Evolutionary conservation across 1,140 invertebrate genomes (phyloP).

Genomic region (Pseudomyrmex gracilis): DNA sequence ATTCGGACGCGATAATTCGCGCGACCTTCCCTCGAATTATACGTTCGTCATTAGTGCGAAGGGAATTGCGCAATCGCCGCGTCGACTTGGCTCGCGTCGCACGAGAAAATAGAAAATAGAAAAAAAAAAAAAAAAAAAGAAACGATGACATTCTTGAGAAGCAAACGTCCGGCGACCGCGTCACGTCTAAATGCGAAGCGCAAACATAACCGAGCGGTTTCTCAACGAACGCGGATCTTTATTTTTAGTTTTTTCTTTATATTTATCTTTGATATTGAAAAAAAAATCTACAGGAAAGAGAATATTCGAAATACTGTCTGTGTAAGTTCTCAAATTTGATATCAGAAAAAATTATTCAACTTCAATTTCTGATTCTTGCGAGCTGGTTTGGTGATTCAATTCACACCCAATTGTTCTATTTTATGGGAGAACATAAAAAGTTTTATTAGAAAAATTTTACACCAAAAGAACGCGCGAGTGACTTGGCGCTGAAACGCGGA

Average conservation of each 20-base stretch:
- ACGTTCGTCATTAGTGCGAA: neutral
- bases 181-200: neutral
- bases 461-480: neutral
- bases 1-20: conserved; percentile 48
- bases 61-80: conserved; percentile 16
- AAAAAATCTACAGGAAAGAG: neutral
- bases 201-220: conserved; percentile 1
- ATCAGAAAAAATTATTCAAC: too few relatives aligned
- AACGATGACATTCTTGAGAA: conserved; percentile 13
- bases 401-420: too few relatives aligned
- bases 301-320: neutral
- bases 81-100: neutral
- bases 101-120: neutral
- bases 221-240: neutral
- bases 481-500: neutral
- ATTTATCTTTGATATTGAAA: neutral
- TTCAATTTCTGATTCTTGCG: too few relatives aligned
- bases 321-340: neutral
- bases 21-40: conserved; percentile 16
- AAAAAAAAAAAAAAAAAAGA: conserved; percentile 6
- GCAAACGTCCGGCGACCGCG: neutral
- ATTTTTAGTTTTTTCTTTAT: conserved; percentile 9
- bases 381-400: too few relatives aligned
- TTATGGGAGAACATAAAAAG: neutral
- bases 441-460: too few relatives aligned